Evolutionary conservation across 2,888 invertebrate species (phyloP).

Genomic region (Crepidodera aurea): DNA sequence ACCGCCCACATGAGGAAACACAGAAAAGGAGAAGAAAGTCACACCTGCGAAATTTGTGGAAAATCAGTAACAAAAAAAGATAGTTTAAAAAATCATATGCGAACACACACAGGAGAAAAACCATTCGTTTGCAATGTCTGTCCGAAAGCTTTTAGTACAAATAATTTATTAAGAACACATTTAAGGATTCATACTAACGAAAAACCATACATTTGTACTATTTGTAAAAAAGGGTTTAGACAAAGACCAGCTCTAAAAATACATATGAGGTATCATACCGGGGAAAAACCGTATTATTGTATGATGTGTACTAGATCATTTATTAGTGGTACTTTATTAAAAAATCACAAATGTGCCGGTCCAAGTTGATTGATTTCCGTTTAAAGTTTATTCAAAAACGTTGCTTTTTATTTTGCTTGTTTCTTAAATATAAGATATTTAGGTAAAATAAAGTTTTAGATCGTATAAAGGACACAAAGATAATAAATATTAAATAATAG

Average conservation of each 20-base stretch:
- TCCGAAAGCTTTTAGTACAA: constrained; percentile 47
- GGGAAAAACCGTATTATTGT: constrained; percentile 59
- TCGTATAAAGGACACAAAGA: too few relatives aligned
- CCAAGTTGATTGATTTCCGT: constrained; percentile 13
- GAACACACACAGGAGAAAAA: constrained; percentile 51
- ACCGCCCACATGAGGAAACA: constrained; percentile 46
- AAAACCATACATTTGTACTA: constrained; percentile 35
- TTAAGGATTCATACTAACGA: constrained; percentile 41
- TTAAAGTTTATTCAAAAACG: background rate
- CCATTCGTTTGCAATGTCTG: constrained; percentile 50
- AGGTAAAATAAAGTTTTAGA: too few relatives aligned
- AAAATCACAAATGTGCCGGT: constrained; percentile 37
- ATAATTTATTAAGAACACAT: constrained; percentile 43
- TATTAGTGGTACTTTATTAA: constrained; percentile 64
- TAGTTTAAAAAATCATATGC: constrained; percentile 45
- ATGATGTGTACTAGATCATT: constrained; percentile 63
- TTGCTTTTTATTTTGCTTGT: too few relatives aligned
- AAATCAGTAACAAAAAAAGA: constrained; percentile 39
- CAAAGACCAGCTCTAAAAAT: constrained; percentile 41
- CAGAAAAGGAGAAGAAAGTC: constrained; percentile 34
- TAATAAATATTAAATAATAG: too few relatives aligned
- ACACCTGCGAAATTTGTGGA: constrained; percentile 49
- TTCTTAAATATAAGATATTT: too few relatives aligned
- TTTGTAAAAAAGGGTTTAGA: constrained; percentile 36
- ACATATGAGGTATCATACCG: constrained; percentile 66